Evolutionary conservation across 2,797 vertebrate species (phyloP), one percentile per base, ranked within the genome.

Genomic region (Clarias platycephalus): DNA sequence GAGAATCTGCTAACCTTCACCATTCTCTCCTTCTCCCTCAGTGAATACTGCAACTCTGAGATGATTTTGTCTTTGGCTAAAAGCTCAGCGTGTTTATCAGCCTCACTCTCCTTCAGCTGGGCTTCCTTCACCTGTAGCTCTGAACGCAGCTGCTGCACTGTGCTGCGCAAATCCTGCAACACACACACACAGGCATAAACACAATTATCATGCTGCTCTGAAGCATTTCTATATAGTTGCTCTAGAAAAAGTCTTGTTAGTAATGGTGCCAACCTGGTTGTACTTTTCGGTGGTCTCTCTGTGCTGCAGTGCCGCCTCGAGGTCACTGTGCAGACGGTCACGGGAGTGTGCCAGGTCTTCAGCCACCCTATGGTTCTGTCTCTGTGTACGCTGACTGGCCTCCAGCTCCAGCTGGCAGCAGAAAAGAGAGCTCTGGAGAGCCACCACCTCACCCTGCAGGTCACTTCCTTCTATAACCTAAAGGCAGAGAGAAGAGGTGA

Each of bases 331-430:
- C 1, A 97, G 93, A 53, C 97, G 94, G 55, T 96, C 95, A 67
- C 93, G 87, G 31, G 94, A 91, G 37, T 91, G 91, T 49, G 62
- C 91, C 88, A 96, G 93, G 86, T 98, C 96, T 0, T 94, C 90
- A 67, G 96, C 92, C 28, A 96, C 95, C 84, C 94, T 95, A 78
- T 97, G 97, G 81, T 93, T 97, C 89, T 96, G 96, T 37, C 91
- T 91, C 13, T 96, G 90, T 83, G 91, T 91, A 87, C 96, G 93
- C 91, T 96, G 96, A 84, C 95, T 94, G 82, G 94, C 94, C 91
- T 96, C 97, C 64, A 97, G 92, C 91, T 99, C 96, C 89, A 98
- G 93, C 78, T 97, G 96, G 49, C 95, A 95, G 82, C 94, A 95
- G 93, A 99, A 98, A 76, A 98, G 92, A 0, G 94, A 93, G 62